A percentile compares a stretch with the other conserved stretches of the same genome.
Conservation (phyloP, 2,888 invertebrate genomes). For the Linnaemya vulpina region DNA sequence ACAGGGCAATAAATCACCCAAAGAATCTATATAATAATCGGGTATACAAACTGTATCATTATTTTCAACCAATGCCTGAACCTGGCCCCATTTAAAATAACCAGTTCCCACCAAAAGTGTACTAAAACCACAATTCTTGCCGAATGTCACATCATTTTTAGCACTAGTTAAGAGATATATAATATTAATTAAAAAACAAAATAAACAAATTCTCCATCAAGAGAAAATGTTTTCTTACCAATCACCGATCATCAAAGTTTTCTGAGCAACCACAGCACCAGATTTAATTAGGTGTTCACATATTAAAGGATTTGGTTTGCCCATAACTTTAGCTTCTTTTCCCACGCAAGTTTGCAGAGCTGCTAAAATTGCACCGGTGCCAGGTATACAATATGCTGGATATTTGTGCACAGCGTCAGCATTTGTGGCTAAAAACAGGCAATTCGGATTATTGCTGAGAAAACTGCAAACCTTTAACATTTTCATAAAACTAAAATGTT, state of each 20-base stretch:
- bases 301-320: slow-evolving; percentile 94
- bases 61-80: slow-evolving; percentile 84
- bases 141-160: slow-evolving; percentile 96
- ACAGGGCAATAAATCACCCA: slow-evolving; percentile 86
- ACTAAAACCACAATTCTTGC: slow-evolving; percentile 92
- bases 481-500: slow-evolving; percentile 94
- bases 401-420: slow-evolving; percentile 93
- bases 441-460: slow-evolving; percentile 87
- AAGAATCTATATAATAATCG: slow-evolving; percentile 87
- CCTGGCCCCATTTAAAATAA: slow-evolving; percentile 87
- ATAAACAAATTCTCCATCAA: not conserved
- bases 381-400: slow-evolving; percentile 88
- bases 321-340: slow-evolving; percentile 90
- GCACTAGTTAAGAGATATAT: slow-evolving; percentile 85
- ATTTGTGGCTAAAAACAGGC: slow-evolving; percentile 95
- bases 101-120: slow-evolving; percentile 95
- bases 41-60: slow-evolving; percentile 86
- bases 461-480: slow-evolving; percentile 95
- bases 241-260: slow-evolving; percentile 85
- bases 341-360: slow-evolving; percentile 93
- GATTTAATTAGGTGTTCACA: slow-evolving; percentile 87
- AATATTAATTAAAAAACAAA: not conserved
- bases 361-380: slow-evolving; percentile 93
- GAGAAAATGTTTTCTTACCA: slow-evolving; percentile 75
- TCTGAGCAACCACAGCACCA: slow-evolving; percentile 89